Conservation (phyloP, 2,888 invertebrate species). For the Magallana nippona region DNA sequence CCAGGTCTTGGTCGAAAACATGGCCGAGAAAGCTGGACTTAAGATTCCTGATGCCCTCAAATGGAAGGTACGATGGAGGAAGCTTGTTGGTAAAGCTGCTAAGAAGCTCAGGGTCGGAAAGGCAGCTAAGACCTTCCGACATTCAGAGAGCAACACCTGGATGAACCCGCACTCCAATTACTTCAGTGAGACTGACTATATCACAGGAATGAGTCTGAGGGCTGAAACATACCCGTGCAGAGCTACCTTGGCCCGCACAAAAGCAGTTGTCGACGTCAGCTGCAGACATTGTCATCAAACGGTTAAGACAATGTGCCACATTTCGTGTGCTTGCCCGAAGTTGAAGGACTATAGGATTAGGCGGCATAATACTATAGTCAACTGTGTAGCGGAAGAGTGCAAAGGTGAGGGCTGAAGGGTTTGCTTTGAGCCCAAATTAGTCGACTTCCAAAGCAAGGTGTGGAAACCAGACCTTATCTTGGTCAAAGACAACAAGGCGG, state of each 20-base stretch:
- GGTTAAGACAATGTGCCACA: slow-evolving; percentile 47
- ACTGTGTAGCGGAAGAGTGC: slow-evolving; percentile 3
- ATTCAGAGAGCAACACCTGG: slow-evolving; percentile 30
- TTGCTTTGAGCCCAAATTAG: background rate
- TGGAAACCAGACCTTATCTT: slow-evolving; percentile 35
- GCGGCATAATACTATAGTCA: slow-evolving; percentile 42
- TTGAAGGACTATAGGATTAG: slow-evolving; percentile 46
- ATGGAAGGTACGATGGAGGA: slow-evolving; percentile 14
- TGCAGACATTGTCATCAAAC: slow-evolving; percentile 34
- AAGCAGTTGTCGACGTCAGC: background rate
- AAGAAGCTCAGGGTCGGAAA: background rate
- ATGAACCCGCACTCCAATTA: background rate
- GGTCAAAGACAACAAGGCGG: background rate
- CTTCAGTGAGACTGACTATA: slow-evolving; percentile 38
- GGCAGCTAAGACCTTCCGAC: background rate
- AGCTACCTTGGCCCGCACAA: background rate
- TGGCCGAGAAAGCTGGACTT: background rate
- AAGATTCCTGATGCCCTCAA: background rate
- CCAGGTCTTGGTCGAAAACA: background rate
- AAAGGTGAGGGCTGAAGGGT: slow-evolving; percentile 13
- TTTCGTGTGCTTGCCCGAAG: slow-evolving; percentile 39
- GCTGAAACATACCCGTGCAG: slow-evolving; percentile 42
- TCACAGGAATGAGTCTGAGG: slow-evolving; percentile 36
- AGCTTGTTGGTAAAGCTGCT: background rate
- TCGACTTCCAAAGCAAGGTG: background rate